Evolutionary conservation across 23 tunicate species (phyloP).

Genomic region (Halocynthia roretzi): DNA sequence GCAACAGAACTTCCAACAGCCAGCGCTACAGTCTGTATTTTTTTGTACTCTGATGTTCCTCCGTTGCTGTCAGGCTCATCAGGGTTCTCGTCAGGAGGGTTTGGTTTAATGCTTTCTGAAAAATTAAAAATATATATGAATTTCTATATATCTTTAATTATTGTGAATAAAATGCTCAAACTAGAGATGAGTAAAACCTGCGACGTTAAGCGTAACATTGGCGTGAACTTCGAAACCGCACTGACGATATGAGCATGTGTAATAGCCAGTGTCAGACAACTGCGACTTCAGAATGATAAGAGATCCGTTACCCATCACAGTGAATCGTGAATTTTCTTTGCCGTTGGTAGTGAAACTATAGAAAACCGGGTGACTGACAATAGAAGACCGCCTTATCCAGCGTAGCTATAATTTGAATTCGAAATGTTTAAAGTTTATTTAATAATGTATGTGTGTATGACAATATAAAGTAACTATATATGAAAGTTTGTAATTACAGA

Average conservation of each 20-base stretch:
- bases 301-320: slow-evolving; percentile 52
- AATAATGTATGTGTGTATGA: no score
- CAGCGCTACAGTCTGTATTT: slow-evolving; percentile 61
- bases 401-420: background rate
- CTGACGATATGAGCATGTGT: slow-evolving; percentile 40
- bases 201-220: slow-evolving; percentile 31
- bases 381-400: no score
- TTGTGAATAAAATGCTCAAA: background rate
- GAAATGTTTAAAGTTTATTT: background rate
- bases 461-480: no score
- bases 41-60: slow-evolving; percentile 14
- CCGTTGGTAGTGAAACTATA: background rate
- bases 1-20: slow-evolving; percentile 69
- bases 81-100: background rate
- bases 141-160: background rate
- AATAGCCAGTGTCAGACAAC: slow-evolving; percentile 34
- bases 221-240: slow-evolving; percentile 36
- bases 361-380: no score
- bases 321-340: background rate
- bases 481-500: no score
- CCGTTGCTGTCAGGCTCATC: slow-evolving; percentile 6
- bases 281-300: slow-evolving; percentile 18
- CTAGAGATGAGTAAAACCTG: background rate
- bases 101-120: background rate
- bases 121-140: background rate